Base-by-base conservation (phyloP, 2,888 invertebrate genomes). In the Steinernema hermaphroditum region DNA sequence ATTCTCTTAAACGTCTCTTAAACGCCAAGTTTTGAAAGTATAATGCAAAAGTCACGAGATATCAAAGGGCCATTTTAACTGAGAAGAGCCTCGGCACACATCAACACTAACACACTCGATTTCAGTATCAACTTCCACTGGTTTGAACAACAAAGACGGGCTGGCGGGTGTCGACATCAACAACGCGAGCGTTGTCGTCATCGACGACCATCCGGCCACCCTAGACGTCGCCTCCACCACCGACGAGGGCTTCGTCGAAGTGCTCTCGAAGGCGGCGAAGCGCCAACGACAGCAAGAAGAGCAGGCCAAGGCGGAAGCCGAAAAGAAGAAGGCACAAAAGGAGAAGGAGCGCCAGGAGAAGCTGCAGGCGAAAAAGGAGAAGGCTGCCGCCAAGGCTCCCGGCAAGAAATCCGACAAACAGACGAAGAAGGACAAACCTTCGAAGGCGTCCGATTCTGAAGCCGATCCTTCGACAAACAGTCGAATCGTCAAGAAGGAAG, bases 161-260 rank as follows among this genome's bases (percentile, higher is more conserved):
- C 87, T 90, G 75, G 89, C 89, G 37, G 90, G 90, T 73, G 88
- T 89, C 73, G 90, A 90, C 78, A 87, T 89, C 71, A 90, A 89
- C 72, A 73, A 80, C 50, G 78, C 75, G 76, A 73, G 69, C 29
- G 80, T 80, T n/a, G 68, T 79, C 29, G 75, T 79, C 54, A 77
- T 80, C 68, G 80, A 80, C 76, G 44, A 80, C 44, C 77, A 72
- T 29, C 74, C 76, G 12, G 72, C 72, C n/a, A 70, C 68, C 24
- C 22, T 37, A 24, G 77, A 74, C 57, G 71, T 50, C 1, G 12
- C 44, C 27, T 22, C 49, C 27, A 68, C 71, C 24, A 72, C 75
- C 29, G 76, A 68, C 27, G 75, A 72, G 29, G 80, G 77, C 54
- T 80, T 80, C 46, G 80, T 79, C 69, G 80, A 80, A 72, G 77